Evolutionary conservation across 2,113 vertebrate genomes (phyloP), one percentile per base, ranked within the genome.

Genomic region (Geococcyx californianus): DNA sequence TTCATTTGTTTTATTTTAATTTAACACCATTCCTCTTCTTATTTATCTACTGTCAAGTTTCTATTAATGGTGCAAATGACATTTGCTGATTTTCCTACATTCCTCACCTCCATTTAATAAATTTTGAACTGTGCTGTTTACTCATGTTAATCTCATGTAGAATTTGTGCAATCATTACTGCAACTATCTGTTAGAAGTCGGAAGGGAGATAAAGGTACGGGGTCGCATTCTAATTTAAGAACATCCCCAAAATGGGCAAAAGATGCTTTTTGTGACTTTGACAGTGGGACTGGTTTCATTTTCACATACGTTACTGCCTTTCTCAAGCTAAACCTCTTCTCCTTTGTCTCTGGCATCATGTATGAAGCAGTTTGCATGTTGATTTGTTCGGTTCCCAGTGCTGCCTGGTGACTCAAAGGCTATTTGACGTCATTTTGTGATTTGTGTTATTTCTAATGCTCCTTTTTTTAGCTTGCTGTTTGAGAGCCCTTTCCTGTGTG

Each of bases 1-100:
- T 89, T 88, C 12, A 58, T 88, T 72, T 70, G 49, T n/a, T 95
- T 90, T 77, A 24, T 90, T 96, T 96, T 87, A 93, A 87, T 93
- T 91, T 77, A 89, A 36, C 20, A 42, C 49, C 10, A 51, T 77
- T 94, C 47, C 11, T 87, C 11, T 66, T 89, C 23, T 74, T 84
- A 91, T 91, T 97, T 95, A 60, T 86, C 75, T 84, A 51, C 64
- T 83, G 44, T 87, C 84, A 88, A 76, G 13, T 90, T 93, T 96
- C 77, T 70, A 94, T 93, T 92, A 90, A 69, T 44, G 73, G 54
- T 63, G 38, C 60, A 94, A 76, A 76, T 89, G 51, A 42, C 81
- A 67, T 70, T 91, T 95, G 49, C 60, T 55, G 54, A 16, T 91
- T 96, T 83, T 76, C 74, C 69, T 93, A 31, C 84, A 80, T 87